Percentiles rank a stretch among this genome's conserved stretches.
Evolutionary conservation across 1,140 invertebrate genomes (phyloP).

Genomic region (Monochamus saltuarius): DNA sequence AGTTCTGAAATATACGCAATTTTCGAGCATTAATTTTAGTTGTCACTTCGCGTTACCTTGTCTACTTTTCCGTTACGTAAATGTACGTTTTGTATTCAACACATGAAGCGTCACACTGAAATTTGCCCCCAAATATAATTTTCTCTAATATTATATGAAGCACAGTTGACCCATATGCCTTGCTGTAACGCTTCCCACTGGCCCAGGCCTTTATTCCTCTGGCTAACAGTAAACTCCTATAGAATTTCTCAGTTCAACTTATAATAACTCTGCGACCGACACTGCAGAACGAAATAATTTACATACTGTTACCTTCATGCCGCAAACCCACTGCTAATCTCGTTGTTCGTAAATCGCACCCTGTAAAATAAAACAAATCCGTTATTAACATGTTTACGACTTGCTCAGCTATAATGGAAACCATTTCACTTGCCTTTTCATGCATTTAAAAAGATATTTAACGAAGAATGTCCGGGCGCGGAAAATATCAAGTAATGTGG

Average conservation of each 20-base stretch:
- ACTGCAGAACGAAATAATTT: conserved; percentile 19
- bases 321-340: too few species aligned
- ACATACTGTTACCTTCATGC: conserved; percentile 14
- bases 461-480: too few species aligned
- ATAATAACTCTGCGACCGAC: neutral
- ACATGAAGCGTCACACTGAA: conserved; percentile 3
- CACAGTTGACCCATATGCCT: neutral
- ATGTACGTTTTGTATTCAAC: conserved; percentile 3
- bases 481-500: too few species aligned
- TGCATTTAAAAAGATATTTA: too few species aligned
- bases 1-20: neutral
- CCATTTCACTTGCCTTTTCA: too few species aligned
- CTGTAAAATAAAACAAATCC: too few species aligned
- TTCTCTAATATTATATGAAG: neutral
- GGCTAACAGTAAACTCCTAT: too few species aligned
- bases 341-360: too few species aligned
- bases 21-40: conserved; percentile 8
- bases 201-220: too few species aligned
- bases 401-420: too few species aligned
- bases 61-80: neutral
- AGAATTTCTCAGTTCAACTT: neutral
- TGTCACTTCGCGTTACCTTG: neutral
- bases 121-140: conserved; percentile 7
- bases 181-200: too few species aligned
- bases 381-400: too few species aligned